Base-by-base conservation (phyloP, 2,113 vertebrate genomes). In the Chionodraco myersi region DNA sequence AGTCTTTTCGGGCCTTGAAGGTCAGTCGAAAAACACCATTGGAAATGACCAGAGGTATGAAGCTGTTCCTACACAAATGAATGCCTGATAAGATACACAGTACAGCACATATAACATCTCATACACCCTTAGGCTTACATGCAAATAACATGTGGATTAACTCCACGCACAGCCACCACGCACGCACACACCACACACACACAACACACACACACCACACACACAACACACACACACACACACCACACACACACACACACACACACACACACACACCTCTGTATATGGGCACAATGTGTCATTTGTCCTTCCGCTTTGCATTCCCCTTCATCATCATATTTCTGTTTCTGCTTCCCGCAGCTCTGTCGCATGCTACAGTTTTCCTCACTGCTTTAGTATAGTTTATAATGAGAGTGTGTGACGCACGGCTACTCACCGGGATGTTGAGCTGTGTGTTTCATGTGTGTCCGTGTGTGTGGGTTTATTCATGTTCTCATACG, bases 401-500 rank as follows among this genome's bases (percentile, higher is more conserved):
- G 57, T 61, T 75, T 47, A 16, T 49, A 51, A 77, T 76, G 63
- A 60, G 48, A 62, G 48, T 45, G 61, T 65, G 77, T 54, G 58
- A 83, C 10, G 36, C 52, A 48, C 52, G 8, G 36, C 72, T 67
- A 62, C 80, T 79, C 77, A 30, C 72, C 3, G 64, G 65, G 61
- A 75, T 48, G 7, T 51, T 72, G 57, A 18, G 23, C 15, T 51
- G 18, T 52, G 36, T 36, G 49, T 21, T 51, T 36, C 48, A 13
- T 60, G 58, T 63, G 48, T 47, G 75, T 60, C 45, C 4, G 14
- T 47, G 65, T 45, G 6, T 68, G 79, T 70, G 65, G 1, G 2
- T 21, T 78, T 80, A 85, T 80, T 70, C 79, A 90, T 86, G 83
- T 44, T 60, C 64, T 58, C 80, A 73, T 84, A 79, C 75, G 70